phyloP scores from a whole-genome alignment of 2,113 vertebrate species.

The Hucho hucho region DNA sequence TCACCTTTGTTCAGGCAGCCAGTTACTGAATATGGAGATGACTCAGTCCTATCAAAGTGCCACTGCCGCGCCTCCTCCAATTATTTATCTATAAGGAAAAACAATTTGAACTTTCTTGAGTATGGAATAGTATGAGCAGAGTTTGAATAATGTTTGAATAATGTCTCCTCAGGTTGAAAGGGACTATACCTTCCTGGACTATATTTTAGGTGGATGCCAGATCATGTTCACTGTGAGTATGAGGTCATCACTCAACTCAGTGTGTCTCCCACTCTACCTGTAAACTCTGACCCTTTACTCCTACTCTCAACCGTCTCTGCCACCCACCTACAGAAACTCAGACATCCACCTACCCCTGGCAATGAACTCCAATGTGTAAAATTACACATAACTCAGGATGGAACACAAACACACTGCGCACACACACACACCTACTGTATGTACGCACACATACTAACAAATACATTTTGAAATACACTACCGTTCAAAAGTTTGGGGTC shows the following conservation, averaged over 20 bases:
- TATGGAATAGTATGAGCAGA: too few relatives aligned
- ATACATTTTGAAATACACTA: too few relatives aligned
- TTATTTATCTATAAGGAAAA: too few relatives aligned
- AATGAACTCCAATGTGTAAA: too few relatives aligned
- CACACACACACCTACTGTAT: too few relatives aligned
- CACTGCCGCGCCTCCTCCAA: too few relatives aligned
- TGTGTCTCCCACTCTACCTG: constrained; percentile 1
- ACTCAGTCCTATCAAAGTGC: too few relatives aligned
- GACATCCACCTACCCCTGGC: neutral
- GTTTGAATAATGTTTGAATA: constrained; percentile 15
- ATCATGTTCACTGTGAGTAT: constrained; percentile 95
- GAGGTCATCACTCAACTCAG: neutral
- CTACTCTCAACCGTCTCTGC: neutral
- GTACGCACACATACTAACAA: too few relatives aligned
- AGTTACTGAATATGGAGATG: too few relatives aligned
- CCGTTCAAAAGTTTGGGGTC: too few relatives aligned
- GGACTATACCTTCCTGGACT: constrained; percentile 96
- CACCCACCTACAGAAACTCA: neutral
- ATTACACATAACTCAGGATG: neutral
- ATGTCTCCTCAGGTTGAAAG: constrained; percentile 81
- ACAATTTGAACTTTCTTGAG: too few relatives aligned
- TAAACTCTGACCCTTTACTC: neutral
- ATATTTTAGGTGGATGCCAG: constrained; percentile 96
- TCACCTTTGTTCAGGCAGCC: too few relatives aligned
- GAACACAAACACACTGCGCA: neutral